Evolutionary conservation across 2,888 invertebrate species (phyloP), one percentile per base, ranked within the genome.

Genomic region (Drosophila ustulata): DNA sequence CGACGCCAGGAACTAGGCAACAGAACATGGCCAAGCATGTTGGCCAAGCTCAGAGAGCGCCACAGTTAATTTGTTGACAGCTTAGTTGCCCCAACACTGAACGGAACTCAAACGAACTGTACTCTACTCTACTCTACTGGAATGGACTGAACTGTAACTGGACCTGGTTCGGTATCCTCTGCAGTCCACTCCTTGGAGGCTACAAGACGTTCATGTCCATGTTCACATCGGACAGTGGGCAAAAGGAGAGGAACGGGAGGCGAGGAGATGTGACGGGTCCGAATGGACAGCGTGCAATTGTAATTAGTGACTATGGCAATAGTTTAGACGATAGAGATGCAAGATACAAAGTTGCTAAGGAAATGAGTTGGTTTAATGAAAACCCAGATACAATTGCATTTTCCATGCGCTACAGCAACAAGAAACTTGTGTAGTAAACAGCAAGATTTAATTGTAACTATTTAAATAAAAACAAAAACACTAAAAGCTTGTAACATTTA

Each of bases 41-140:
- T 59, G 59, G 51, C 59, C 55, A 71, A 62, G 37, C 73, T 61
- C 55, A 50, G 58, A 43, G 58, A 85, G 78, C 82, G 82, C 84
- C 78, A 79, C 80, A 84, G 82, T 85, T 85, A 84, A 85, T 85
- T 85, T 85, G 84, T 85, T 85, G 84, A 85, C 88, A 88, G 86
- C 86, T 82, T 80, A 78, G 80, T 77, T 83, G 66, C 64, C 45
- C 59, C 66, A 71, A 66, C 66, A 58, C 52, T 65, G 65, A 41
- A 45, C 49, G 41, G 51, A 25, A 71, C 59, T 39, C 49, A 53
- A 30, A 13, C 30, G 23, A 45, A 45, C 18, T 18, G 18, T 18
- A 59, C 58, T 41, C 23, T 3, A 47, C 46, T 46, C 11, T 52
- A 25, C 25, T 37, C 25, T 39, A 52, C 52, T 43, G 25, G 37